Base-by-base conservation (phyloP, 2,888 invertebrate species). In the Strigamia crassipes region DNA sequence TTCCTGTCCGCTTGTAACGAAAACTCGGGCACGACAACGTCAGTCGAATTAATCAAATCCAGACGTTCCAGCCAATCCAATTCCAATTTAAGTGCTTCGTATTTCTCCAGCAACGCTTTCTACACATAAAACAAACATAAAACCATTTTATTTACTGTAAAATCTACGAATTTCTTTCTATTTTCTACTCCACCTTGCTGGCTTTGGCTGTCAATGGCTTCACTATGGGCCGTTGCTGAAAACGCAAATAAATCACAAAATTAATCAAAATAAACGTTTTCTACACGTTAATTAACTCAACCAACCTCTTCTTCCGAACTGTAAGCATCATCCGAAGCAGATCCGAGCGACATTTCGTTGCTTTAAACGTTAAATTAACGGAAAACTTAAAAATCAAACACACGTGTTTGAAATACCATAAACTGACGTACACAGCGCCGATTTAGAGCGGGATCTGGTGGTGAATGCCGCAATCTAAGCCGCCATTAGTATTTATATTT, bases 51-150 rank as follows among this genome's bases (percentile, higher is more conserved):
- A 0, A 93, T 89, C 85, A 95, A 90, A 86, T 97, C 96, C 82
- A 98, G 88, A 13, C 92, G 91, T 88, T 98, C 97, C 1, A 94
- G 86, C 97, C 97, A 98, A 84, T 93, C 92, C 81, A 96, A 87
- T 81, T 92, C 90, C 66, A 92, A 87, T 85, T 92, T 91, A 12
- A 97, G 90, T 85, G 94, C 93, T 82, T 91, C 90, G 21, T 93
- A 86, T 87, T 94, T 95, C 51, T 91, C 89, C 86, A 93, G 91
- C 83, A 97, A 87, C 82, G 91, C 92, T 80, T 85, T 85, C 87
- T 89, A 42, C 12, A 79, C 4, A 6, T 51, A n/a, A 15, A 86
- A 91, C 91, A 84, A 82, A 87, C 87, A 84, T 56, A 5, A 6
- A 13, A 56, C 6, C 6, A 56, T 13, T 56, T 56, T 56, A 5